A percentile compares a stretch with the other conserved stretches of the same genome.
Conservation (phyloP, 2,113 vertebrate genomes). For the Salvelinus fontinalis region DNA sequence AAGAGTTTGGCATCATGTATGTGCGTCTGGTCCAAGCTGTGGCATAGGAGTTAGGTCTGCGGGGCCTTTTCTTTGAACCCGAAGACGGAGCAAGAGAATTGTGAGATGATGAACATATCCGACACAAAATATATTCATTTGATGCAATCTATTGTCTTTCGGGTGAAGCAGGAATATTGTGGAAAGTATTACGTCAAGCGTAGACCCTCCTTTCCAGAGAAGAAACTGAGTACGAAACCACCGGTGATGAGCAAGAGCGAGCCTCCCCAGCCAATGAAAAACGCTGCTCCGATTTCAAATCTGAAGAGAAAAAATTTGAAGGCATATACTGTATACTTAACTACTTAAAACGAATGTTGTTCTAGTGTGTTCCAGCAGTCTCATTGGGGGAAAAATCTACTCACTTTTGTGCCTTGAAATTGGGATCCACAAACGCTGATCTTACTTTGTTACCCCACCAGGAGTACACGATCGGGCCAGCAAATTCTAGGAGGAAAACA, state of each 20-base stretch:
- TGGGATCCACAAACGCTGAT: conserved; percentile 85
- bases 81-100: neutral
- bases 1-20: conserved; percentile 55
- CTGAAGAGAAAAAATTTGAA: conserved; percentile 61
- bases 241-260: conserved; percentile 86
- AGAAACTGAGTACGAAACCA: conserved; percentile 82
- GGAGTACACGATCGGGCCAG: conserved; percentile 90
- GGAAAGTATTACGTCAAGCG: conserved; percentile 47
- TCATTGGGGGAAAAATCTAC: conserved; percentile 45
- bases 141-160: neutral
- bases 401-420: conserved; percentile 88
- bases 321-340: conserved; percentile 1
- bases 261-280: conserved; percentile 95
- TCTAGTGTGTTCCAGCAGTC: neutral
- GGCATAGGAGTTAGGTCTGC: conserved; percentile 40
- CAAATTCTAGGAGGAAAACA: conserved; percentile 75
- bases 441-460: conserved; percentile 89
- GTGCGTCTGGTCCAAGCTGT: conserved; percentile 50
- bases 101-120: neutral
- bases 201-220: conserved; percentile 69
- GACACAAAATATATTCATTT: neutral
- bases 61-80: conserved; percentile 41
- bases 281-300: conserved; percentile 90
- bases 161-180: neutral
- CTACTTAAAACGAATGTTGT: neutral